These are phyloP conservation scores for Dasypolia templi DNA, from an alignment of 2,888 invertebrate species.

Conservation along the genomic window DNA sequence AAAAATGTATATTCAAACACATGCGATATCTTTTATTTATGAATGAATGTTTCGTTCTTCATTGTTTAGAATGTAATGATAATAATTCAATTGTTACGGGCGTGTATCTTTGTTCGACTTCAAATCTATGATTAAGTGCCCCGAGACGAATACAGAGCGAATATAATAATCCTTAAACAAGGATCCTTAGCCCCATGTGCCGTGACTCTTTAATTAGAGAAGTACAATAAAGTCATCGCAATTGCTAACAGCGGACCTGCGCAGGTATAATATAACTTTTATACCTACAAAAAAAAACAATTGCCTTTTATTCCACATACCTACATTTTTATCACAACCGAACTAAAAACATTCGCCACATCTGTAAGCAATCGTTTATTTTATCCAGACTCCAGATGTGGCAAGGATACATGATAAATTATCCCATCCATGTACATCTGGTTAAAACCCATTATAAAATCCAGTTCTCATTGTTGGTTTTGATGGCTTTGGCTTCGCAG, in stretches of 20 bases:
- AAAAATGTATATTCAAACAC: conserved; percentile 1
- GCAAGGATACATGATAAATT: conserved; percentile 30
- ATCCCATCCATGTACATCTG: conserved; percentile 6
- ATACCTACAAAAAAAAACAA: conserved; percentile 1
- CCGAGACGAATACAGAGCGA: conserved; percentile 43
- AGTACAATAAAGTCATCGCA: conserved; percentile 12
- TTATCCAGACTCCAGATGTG: conserved; percentile 47
- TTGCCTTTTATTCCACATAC: background rate
- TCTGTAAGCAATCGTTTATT: conserved; percentile 47
- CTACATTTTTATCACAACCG: conserved; percentile 23
- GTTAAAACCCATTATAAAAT: background rate
- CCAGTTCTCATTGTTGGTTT: background rate
- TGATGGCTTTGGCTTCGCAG: background rate
- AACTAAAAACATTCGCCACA: conserved; percentile 29
- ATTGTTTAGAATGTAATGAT: conserved; percentile 22
- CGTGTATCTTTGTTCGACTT: conserved; percentile 44
- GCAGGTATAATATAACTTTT: background rate
- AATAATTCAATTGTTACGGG: conserved; percentile 8
- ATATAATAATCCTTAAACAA: conserved; percentile 54
- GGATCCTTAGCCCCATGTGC: conserved; percentile 31
- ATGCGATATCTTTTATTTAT: background rate
- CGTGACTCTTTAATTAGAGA: conserved; percentile 28
- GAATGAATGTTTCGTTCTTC: conserved; percentile 1
- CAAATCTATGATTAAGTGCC: conserved; percentile 47
- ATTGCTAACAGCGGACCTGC: conserved; percentile 20